Evolutionary conservation across 2,797 vertebrate species (phyloP), one percentile per base, ranked within the genome.

Genomic region (Coregonus ussuriensis): DNA sequence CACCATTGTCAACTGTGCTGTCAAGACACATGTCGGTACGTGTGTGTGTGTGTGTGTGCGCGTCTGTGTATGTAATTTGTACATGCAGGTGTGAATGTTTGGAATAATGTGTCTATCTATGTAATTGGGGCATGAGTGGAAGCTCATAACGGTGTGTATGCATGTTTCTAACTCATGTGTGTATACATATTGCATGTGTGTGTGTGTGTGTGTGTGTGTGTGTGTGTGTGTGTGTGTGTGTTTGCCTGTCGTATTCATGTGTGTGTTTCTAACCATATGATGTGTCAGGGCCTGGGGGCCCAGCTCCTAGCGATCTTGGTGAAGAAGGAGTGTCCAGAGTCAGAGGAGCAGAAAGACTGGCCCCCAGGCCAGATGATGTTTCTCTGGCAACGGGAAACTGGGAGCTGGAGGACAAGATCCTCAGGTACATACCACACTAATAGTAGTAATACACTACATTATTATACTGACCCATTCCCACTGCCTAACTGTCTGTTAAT

Each of bases 1-100:
- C 82, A 96, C 95, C 78, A 96, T 97, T 0, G 95, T 98, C 85
- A 97, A 97, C 93, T 98, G 97, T 1, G 96, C 96, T 3, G 95
- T 98, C 71, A 97, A 96, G 84, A 96, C 97, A 82, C 96, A 97
- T 96, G 96, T 93, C 16, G 54, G 74, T 13, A 29, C 4, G 41
- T 71, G 15, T 25, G 29, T 59, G 3, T 21, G 4, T 5, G 7
- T 54, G 11, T 73, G 53, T 25, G 25, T 25, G 25, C 25, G 29
- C 33, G 4, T 59, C 4, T 29, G n/a, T 63, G 9, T 31, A 6
- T 53, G 13, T 52, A 2, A 15, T 33, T 21, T 52, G 71, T 72
- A 9, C 21, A 35, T 41, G 6, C 37, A 41, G 37, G 37, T 41
- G 7, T 41, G 7, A 41, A 41, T 41, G 37, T 41, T 6, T 41